Percentiles rank a stretch among this genome's conserved stretches.
Evolutionary conservation across 2,888 invertebrate species (phyloP).

Genomic region (Drosophila prolongata): DNA sequence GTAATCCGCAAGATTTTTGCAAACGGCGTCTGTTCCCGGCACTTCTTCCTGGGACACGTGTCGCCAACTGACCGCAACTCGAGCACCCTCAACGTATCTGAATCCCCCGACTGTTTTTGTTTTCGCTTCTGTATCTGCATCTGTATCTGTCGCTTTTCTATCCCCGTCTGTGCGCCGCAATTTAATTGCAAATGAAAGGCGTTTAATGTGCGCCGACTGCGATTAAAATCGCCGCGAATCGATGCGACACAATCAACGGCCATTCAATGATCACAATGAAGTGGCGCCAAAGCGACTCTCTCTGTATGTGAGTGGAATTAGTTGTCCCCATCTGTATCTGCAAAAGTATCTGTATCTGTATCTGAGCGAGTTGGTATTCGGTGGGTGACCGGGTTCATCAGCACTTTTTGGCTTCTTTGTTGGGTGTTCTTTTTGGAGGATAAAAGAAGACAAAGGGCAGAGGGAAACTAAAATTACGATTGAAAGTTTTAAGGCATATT

Average conservation of each 20-base stretch:
- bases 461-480: background rate
- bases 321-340: conserved; percentile 10
- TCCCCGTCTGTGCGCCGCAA: conserved; percentile 38
- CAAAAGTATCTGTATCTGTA: conserved; percentile 12
- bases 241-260: conserved; percentile 66
- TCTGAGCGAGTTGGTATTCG: background rate
- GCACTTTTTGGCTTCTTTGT: conserved; percentile 69
- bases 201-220: conserved; percentile 69
- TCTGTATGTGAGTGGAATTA: conserved; percentile 27
- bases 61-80: conserved; percentile 69
- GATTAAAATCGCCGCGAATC: conserved; percentile 76
- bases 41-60: conserved; percentile 54
- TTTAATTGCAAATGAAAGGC: conserved; percentile 80
- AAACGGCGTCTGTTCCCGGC: conserved; percentile 45
- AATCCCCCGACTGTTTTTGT: conserved; percentile 9
- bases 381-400: conserved; percentile 61
- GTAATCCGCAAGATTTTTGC: conserved; percentile 78
- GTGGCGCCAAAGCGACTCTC: conserved; percentile 38
- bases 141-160: conserved; percentile 9
- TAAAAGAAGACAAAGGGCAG: conserved; percentile 26
- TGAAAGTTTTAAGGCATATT: background rate
- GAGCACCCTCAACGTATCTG: conserved; percentile 44
- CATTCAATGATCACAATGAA: conserved; percentile 70
- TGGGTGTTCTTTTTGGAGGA: conserved; percentile 10
- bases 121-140: conserved; percentile 14